Conservation (phyloP, 1,140 invertebrate species). For the Lordiphosa stackelbergi region DNA sequence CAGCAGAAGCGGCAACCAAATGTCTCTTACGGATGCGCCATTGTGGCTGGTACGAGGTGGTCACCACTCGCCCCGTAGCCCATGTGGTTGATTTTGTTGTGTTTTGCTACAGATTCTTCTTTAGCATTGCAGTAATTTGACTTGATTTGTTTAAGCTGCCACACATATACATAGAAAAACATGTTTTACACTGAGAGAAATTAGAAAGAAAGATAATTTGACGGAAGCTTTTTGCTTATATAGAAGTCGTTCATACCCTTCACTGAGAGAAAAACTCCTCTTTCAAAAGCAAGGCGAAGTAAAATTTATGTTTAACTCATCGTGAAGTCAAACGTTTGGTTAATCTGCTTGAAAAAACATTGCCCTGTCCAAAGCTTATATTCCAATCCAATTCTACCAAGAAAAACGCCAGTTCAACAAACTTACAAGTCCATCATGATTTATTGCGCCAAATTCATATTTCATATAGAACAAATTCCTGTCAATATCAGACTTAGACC, state of each 20-base stretch:
- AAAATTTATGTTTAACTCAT: no score
- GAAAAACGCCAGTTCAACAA: no score
- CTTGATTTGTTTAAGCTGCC: slow-evolving; percentile 70
- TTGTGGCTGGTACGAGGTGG: slow-evolving; percentile 53
- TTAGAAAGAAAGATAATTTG: neutral
- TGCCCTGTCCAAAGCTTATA: no score
- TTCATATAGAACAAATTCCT: neutral
- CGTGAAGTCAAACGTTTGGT: no score
- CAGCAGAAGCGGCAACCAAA: slow-evolving; percentile 31
- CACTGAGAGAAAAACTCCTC: no score
- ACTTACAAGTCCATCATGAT: no score
- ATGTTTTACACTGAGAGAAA: slow-evolving; percentile 21
- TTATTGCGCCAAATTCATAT: no score
- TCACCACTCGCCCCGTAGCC: slow-evolving; percentile 21
- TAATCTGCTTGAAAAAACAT: no score
- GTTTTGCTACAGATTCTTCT: slow-evolving; percentile 61
- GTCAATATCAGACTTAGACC: neutral
- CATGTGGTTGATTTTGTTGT: slow-evolving; percentile 25
- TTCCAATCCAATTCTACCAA: no score
- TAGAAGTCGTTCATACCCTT: neutral
- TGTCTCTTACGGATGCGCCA: slow-evolving; percentile 69
- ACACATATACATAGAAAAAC: slow-evolving; percentile 28
- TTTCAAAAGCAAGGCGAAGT: no score
- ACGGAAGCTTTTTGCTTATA: neutral
- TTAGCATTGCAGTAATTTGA: slow-evolving; percentile 69